Base-by-base conservation (phyloP, 2,797 vertebrate species). In the Gymnothorax javanicus region DNA sequence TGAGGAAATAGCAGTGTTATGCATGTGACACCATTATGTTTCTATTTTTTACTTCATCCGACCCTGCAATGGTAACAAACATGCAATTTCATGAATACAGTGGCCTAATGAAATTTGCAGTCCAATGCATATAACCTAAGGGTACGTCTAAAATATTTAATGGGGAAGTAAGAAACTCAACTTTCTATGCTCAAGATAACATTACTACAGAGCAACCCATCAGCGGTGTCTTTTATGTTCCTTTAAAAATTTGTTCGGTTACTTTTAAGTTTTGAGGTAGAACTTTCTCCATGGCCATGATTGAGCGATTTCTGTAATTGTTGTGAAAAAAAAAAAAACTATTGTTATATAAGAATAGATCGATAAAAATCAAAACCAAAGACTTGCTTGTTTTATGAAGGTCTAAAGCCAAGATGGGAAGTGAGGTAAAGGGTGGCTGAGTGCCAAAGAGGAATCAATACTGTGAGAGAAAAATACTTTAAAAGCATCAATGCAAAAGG, bases 401-500 rank as follows among this genome's bases (percentile, higher is more conserved):
- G 2, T 50, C 12, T 8, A 23, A 50, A 62, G 59, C 59, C 25
- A 33, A 13, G 83, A 52, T 33, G 67, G 83, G 23, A 17, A 33
- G 62, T 56, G 84, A 25, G 56, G 33, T 43, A n/a, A 73, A 13
- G 43, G 52, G 33, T 15, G 27, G 17, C 15, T 8, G n/a, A 54
- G 84, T 67, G 67, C 43, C 54, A 57, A 20, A 85, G 25, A 73
- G 84, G 52, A 73, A 85, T 85, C 84, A 7, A 85, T 85, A 33
- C 84, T n/a, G 15, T 64, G 69, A 69, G 52, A 73, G 50, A 73
- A 23, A 73, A 73, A 85, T 73, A 67, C 84, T 73, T 85, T 85
- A 73, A 73, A 11, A 27, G 50, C 33, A 73, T 85, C 67, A 73
- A 17, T 57, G 50, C 20, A 25, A 20, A 54, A 52, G 64, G 67